Evolutionary conservation across 1,140 invertebrate genomes (phyloP).

Genomic region (Elymnias hypermnestra): DNA sequence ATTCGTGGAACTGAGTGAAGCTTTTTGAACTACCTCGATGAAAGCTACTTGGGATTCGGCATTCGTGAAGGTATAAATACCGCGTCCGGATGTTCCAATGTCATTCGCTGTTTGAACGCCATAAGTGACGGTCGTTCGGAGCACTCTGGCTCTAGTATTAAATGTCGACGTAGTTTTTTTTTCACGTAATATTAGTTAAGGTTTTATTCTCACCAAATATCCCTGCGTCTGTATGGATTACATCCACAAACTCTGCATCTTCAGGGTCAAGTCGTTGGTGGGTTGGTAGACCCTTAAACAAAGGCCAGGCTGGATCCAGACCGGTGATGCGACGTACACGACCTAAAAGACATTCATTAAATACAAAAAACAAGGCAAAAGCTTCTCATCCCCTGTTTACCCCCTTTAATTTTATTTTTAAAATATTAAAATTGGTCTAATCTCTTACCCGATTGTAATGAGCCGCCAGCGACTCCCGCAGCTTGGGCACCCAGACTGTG

Average conservation of each 20-base stretch:
- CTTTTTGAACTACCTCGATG: too few species aligned
- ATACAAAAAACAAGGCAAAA: neutral
- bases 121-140: too few species aligned
- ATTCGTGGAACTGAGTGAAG: too few species aligned
- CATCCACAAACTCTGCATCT: slow-evolving; percentile 76
- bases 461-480: slow-evolving; percentile 75
- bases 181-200: neutral
- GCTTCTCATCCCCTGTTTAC: too few species aligned
- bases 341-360: slow-evolving; percentile 25
- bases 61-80: too few species aligned
- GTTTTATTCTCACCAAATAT: slow-evolving; percentile 67
- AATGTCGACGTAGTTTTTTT: too few species aligned
- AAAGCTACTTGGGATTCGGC: too few species aligned
- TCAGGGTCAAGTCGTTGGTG: slow-evolving; percentile 58
- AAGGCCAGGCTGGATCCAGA: slow-evolving; percentile 78
- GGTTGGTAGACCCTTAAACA: slow-evolving; percentile 66
- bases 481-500: slow-evolving; percentile 79
- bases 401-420: too few species aligned
- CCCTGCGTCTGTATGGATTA: slow-evolving; percentile 77
- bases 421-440: too few species aligned
- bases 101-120: too few species aligned
- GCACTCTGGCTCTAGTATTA: too few species aligned
- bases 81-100: too few species aligned
- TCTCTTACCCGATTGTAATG: slow-evolving; percentile 50
- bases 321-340: slow-evolving; percentile 73